Conservation (phyloP, 2,113 vertebrate genomes). For the Lathamus discolor region DNA sequence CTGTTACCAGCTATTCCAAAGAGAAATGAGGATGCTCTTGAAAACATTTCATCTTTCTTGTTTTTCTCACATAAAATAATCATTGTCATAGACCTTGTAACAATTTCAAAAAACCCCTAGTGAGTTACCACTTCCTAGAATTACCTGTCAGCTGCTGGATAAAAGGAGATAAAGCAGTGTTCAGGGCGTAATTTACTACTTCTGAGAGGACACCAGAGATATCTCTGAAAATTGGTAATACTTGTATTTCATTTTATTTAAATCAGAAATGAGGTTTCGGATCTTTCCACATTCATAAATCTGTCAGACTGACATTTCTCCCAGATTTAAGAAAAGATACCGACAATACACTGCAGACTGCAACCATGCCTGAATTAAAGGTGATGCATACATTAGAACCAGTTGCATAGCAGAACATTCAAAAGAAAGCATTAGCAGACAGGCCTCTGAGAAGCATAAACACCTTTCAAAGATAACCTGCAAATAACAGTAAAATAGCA, state of each 20-base stretch:
- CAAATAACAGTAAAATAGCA: neutral
- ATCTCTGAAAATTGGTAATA: neutral
- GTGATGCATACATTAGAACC: neutral
- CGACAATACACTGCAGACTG: neutral
- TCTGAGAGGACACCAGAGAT: neutral
- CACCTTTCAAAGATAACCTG: neutral
- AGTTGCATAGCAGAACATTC: neutral
- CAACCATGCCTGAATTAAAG: neutral
- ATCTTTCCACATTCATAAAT: neutral
- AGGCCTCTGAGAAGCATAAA: neutral
- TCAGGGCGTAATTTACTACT: neutral
- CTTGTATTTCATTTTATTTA: neutral
- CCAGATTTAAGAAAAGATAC: neutral
- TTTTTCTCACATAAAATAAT: neutral
- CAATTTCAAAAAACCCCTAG: neutral
- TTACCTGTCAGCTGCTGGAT: neutral
- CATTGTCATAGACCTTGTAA: neutral
- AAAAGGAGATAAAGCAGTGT: neutral
- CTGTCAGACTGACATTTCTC: neutral
- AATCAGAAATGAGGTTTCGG: neutral
- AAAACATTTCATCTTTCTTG: neutral
- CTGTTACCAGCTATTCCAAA: neutral
- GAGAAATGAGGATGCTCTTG: neutral
- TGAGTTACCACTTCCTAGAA: neutral
- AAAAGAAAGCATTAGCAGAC: neutral